These are phyloP conservation scores for Gymnopithys bicolor DNA, from an alignment of 2,797 vertebrate species.

Conservation along the genomic window DNA sequence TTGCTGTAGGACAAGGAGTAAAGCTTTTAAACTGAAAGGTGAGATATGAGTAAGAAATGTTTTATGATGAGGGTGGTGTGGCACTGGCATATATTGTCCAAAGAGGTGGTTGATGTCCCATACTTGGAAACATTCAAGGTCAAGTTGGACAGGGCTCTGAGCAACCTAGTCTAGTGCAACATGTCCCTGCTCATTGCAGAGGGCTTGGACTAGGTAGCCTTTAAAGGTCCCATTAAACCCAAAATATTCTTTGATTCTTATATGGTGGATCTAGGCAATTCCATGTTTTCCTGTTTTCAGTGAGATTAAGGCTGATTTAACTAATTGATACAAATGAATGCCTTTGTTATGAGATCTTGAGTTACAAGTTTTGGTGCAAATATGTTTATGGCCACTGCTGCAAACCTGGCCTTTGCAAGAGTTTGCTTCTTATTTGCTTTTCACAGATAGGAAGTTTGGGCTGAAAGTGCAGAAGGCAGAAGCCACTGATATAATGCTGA, in stretches of 20 bases:
- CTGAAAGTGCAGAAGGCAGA: slow-evolving; percentile 86
- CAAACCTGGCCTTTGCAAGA: not conserved
- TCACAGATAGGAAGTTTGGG: slow-evolving; percentile 86
- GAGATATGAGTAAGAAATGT: not conserved
- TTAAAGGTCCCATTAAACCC: not conserved
- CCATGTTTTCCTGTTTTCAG: not conserved
- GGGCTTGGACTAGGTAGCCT: not conserved
- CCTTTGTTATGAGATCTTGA: not conserved
- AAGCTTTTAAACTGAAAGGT: not conserved
- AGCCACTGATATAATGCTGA: slow-evolving; percentile 83
- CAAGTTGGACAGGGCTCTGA: not conserved
- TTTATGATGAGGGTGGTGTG: not conserved
- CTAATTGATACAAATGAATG: not conserved
- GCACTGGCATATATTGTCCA: not conserved
- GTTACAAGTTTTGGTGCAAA: not conserved
- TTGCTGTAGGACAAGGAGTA: not conserved
- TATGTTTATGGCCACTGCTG: not conserved
- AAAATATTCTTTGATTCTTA: not conserved
- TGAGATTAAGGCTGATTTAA: not conserved
- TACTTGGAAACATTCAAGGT: not conserved
- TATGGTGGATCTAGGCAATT: not conserved
- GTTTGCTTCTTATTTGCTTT: slow-evolving; percentile 9
- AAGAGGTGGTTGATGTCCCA: not conserved
- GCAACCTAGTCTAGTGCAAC: not conserved
- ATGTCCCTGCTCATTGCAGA: not conserved